phyloP scores from a whole-genome alignment of 2,888 invertebrate species.

The Brassicogethes aeneus region DNA sequence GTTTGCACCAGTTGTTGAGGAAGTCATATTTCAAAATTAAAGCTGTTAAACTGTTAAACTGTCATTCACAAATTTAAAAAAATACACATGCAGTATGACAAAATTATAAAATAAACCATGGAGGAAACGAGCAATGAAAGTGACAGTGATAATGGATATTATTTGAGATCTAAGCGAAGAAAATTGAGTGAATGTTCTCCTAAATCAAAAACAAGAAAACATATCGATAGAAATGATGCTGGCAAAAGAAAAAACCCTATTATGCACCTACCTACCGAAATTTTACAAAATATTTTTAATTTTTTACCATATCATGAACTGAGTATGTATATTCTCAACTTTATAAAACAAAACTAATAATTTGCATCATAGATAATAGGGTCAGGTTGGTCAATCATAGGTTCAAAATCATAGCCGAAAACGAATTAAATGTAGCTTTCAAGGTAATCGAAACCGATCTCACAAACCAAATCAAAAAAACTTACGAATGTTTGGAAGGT shows the following conservation, averaged over 20 bases:
- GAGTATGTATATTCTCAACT: constrained; percentile 16
- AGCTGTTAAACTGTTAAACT: no score
- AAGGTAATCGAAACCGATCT: constrained; percentile 23
- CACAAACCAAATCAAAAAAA: constrained; percentile 19
- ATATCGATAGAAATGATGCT: no score
- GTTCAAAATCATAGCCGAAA: constrained; percentile 29
- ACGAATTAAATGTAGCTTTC: constrained; percentile 26
- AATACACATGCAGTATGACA: no score
- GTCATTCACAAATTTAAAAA: no score
- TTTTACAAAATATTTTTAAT: constrained; percentile 28
- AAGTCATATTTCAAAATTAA: no score
- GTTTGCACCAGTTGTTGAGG: no score
- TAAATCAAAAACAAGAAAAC: no score
- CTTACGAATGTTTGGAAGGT: constrained; percentile 22
- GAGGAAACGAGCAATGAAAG: constrained; percentile 25
- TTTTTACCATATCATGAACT: constrained; percentile 29
- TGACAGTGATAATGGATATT: constrained; percentile 21
- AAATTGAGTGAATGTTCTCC: constrained; percentile 19
- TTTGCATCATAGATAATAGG: constrained; percentile 22
- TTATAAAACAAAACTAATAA: background rate
- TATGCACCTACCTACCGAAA: constrained; percentile 29
- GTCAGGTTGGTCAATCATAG: constrained; percentile 29
- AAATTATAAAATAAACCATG: no score
- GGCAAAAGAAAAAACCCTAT: constrained; percentile 28
- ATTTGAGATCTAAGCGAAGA: constrained; percentile 20